phyloP scores from a whole-genome alignment of 1,140 invertebrate genomes.

The Heterodera schachtii region DNA sequence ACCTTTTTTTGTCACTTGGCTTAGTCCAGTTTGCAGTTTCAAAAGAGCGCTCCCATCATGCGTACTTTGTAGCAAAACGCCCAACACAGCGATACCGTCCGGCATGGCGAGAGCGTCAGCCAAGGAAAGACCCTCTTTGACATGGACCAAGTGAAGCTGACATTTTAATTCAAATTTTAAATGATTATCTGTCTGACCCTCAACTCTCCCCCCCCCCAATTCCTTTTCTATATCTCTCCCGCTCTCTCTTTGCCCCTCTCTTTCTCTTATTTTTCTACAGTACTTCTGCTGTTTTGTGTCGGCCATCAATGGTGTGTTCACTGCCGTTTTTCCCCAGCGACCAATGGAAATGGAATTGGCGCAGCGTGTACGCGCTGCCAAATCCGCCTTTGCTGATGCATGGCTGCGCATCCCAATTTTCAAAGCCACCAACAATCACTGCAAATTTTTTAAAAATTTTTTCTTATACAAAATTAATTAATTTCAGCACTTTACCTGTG shows the following conservation, averaged over 20 bases:
- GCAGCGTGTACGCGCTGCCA: constrained; percentile 75
- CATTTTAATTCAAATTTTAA: no score
- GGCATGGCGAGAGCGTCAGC: constrained; percentile 35
- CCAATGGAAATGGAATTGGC: constrained; percentile 84
- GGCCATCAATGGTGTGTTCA: constrained; percentile 44
- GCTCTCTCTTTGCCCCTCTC: no score
- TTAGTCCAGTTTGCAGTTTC: constrained; percentile 39
- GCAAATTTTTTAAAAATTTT: constrained; percentile 8
- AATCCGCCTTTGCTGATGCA: constrained; percentile 73
- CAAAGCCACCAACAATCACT: constrained; percentile 59
- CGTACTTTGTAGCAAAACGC: constrained; percentile 51
- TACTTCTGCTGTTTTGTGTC: not conserved
- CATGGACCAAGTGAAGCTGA: constrained; percentile 68
- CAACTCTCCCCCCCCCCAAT: no score
- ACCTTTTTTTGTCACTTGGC: constrained; percentile 31
- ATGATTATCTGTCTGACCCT: no score
- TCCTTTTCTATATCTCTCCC: no score
- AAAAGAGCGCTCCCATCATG: constrained; percentile 30
- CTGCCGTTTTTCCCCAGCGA: constrained; percentile 68
- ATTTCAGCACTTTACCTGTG: constrained; percentile 49
- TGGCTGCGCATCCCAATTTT: constrained; percentile 55
- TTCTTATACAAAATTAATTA: no score
- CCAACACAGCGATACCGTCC: constrained; percentile 62
- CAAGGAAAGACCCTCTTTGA: constrained; percentile 48
- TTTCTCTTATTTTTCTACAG: no score